Conservation (phyloP, 2,113 vertebrate genomes). For the Hystrix cristata region DNA sequence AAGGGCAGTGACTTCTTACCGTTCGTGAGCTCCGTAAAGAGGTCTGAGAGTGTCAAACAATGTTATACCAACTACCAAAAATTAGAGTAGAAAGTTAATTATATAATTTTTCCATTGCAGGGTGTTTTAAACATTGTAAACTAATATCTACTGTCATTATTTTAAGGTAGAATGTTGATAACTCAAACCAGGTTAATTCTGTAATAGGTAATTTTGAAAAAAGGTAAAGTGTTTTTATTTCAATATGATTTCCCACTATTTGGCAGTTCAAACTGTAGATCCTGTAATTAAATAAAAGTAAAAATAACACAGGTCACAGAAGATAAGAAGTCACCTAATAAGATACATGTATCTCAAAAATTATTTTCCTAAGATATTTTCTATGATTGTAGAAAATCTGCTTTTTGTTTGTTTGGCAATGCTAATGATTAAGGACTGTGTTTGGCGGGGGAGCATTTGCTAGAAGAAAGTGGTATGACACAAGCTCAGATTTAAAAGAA, state of each 20-base stretch:
- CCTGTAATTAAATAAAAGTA: constrained; percentile 52
- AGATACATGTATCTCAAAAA: background rate
- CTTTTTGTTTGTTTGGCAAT: constrained; percentile 36
- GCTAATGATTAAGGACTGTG: background rate
- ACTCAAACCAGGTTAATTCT: constrained; percentile 85
- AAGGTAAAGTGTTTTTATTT: constrained; percentile 70
- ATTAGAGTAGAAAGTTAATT: constrained; percentile 84
- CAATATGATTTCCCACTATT: constrained; percentile 74
- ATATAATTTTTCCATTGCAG: constrained; percentile 82
- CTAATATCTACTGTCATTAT: constrained; percentile 86
- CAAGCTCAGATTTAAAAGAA: background rate
- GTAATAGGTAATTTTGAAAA: constrained; percentile 71
- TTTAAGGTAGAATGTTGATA: constrained; percentile 87
- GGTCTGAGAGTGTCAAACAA: constrained; percentile 38
- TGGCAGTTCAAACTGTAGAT: constrained; percentile 34
- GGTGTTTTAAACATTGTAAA: constrained; percentile 84
- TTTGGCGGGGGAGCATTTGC: background rate
- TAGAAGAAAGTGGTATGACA: background rate
- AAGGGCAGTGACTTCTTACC: background rate
- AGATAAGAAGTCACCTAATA: constrained; percentile 18
- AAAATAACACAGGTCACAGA: constrained; percentile 53
- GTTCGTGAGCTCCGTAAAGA: constrained; percentile 71
- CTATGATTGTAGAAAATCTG: constrained; percentile 11
- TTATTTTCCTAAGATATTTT: background rate
- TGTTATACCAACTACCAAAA: constrained; percentile 83